These are phyloP conservation scores for Paradisaea rubra DNA, from an alignment of 2,113 vertebrate genomes.

Conservation along the genomic window DNA sequence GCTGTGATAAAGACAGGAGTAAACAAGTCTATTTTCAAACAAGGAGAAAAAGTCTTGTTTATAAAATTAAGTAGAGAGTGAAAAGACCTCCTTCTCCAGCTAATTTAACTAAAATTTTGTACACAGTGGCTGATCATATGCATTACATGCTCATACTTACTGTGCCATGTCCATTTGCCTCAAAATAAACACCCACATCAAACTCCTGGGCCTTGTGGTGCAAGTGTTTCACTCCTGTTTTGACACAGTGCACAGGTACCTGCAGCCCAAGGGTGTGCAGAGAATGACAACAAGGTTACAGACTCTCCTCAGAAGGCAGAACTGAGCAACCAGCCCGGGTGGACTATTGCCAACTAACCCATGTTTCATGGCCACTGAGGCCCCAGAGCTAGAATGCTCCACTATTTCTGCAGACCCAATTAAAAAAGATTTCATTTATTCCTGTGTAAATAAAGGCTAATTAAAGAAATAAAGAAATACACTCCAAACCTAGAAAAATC, in stretches of 20 bases:
- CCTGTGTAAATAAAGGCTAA: not conserved
- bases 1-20: not conserved
- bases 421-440: not conserved
- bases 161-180: slow-evolving; percentile 96
- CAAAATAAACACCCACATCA: slow-evolving; percentile 94
- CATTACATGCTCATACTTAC: slow-evolving; percentile 70
- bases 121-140: fast-evolving
- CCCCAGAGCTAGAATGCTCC: not conserved
- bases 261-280: slow-evolving; percentile 15
- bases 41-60: not conserved
- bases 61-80: not conserved
- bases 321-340: fast-evolving
- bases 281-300: not conserved
- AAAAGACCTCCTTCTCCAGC: not conserved
- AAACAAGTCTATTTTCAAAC: not conserved
- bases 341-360: not conserved
- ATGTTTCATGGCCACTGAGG: not conserved
- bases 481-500: not conserved
- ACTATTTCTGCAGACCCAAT: not conserved
- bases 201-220: slow-evolving; percentile 92
- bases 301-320: fast-evolving
- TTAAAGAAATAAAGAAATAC: not conserved
- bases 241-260: slow-evolving; percentile 89
- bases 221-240: slow-evolving; percentile 95
- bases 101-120: not conserved